Percentiles rank a stretch among this genome's conserved stretches.
These are phyloP conservation scores for Amaurobius ferox DNA, from an alignment of 2,888 invertebrate species.

Conservation along the genomic window DNA sequence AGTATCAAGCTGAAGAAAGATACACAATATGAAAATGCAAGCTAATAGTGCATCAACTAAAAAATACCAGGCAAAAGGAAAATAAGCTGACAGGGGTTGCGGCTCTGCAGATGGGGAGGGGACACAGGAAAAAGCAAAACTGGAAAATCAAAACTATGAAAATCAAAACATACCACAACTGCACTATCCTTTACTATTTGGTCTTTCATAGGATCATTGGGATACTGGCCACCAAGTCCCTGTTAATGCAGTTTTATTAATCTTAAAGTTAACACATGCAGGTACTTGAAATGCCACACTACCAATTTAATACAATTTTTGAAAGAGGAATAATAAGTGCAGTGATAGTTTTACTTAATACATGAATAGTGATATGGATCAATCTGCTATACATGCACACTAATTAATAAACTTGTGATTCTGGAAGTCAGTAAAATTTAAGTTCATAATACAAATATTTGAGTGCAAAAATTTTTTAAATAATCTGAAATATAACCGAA, in stretches of 20 bases:
- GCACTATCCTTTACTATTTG: slow-evolving; percentile 74
- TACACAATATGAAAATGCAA: neutral
- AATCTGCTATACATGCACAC: neutral
- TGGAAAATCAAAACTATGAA: slow-evolving; percentile 28
- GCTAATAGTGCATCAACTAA: neutral
- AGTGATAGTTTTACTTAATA: neutral
- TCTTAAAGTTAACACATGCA: slow-evolving; percentile 31
- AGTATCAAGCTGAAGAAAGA: neutral
- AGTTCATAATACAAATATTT: no score
- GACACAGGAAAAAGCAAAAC: slow-evolving; percentile 1
- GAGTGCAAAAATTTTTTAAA: no score
- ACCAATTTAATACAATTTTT: slow-evolving; percentile 11
- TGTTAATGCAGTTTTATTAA: slow-evolving; percentile 64
- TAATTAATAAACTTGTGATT: slow-evolving; percentile 5
- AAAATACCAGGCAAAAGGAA: neutral
- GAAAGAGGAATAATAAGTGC: slow-evolving; percentile 24
- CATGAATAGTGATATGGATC: neutral
- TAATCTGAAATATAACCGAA: neutral
- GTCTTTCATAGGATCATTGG: slow-evolving; percentile 74
- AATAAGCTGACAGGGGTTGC: neutral
- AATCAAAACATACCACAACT: slow-evolving; percentile 73
- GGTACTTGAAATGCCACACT: slow-evolving; percentile 19
- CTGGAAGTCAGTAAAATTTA: slow-evolving; percentile 7
- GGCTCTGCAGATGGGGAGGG: neutral
- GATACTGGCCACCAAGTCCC: slow-evolving; percentile 73